A percentile compares a stretch with the other conserved stretches of the same genome.
Evolutionary conservation across 2,888 invertebrate genomes (phyloP).

Genomic region (Ophioninae sp.): DNA sequence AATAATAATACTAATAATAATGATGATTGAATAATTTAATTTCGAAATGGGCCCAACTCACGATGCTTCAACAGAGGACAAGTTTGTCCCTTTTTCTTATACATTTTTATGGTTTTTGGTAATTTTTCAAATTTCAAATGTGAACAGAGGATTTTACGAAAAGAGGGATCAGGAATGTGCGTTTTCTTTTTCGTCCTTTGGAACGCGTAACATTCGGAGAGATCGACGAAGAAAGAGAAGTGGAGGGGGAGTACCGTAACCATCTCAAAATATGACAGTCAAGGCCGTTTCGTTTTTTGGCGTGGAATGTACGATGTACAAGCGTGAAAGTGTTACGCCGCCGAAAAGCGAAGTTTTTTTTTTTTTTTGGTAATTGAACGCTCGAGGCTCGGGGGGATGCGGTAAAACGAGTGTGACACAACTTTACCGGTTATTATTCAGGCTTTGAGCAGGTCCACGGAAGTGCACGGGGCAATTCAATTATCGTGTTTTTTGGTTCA

Average conservation of each 20-base stretch:
- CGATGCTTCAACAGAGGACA: too few relatives aligned
- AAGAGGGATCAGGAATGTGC: background rate
- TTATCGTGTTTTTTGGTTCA: too few relatives aligned
- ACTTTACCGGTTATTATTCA: conserved; percentile 36
- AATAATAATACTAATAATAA: background rate
- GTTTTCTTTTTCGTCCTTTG: background rate
- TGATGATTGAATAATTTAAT: too few relatives aligned
- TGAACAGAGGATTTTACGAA: background rate
- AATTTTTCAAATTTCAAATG: too few relatives aligned
- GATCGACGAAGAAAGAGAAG: background rate
- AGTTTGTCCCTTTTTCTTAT: too few relatives aligned
- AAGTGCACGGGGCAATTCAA: too few relatives aligned
- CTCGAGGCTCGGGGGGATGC: background rate
- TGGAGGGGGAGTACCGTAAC: background rate
- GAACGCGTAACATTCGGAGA: background rate
- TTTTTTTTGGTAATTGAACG: background rate
- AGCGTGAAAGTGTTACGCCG: conserved; percentile 58
- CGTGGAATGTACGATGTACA: background rate
- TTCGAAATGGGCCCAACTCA: too few relatives aligned
- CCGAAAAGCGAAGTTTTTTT: conserved; percentile 39
- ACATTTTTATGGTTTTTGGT: too few relatives aligned
- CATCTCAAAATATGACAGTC: background rate
- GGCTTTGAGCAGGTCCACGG: conserved; percentile 44
- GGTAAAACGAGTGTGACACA: conserved; percentile 8
- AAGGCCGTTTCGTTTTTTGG: background rate